Evolutionary conservation across 2,888 invertebrate species (phyloP).

Genomic region (Conus canariensis): DNA sequence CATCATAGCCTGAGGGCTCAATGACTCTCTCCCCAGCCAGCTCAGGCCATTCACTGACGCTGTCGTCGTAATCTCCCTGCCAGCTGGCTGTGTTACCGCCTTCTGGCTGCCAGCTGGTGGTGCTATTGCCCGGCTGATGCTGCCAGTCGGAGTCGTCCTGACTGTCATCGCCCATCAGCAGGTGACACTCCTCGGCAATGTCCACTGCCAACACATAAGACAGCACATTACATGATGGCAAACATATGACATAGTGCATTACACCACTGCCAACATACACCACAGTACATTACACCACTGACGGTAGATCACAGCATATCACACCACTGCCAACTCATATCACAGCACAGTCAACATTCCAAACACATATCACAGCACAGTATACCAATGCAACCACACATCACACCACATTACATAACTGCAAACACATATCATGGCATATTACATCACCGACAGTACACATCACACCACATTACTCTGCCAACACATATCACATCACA

Average conservation of each 20-base stretch:
- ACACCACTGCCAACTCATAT: too few species aligned
- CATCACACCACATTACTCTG: too few species aligned
- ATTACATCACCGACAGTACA: too few species aligned
- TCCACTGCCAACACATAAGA: not conserved
- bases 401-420: too few species aligned
- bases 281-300: not conserved
- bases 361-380: too few species aligned
- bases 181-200: slow-evolving; percentile 3
- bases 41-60: not conserved
- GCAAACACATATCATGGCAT: too few species aligned
- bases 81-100: not conserved
- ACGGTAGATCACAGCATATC: not conserved
- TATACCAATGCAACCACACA: too few species aligned
- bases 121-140: not conserved
- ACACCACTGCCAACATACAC: not conserved
- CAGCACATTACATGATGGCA: not conserved
- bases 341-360: too few species aligned
- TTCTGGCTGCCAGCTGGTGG: not conserved
- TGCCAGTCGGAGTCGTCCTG: not conserved
- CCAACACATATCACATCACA: too few species aligned
- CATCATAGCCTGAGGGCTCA: not conserved
- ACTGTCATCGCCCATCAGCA: not conserved
- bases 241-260: not conserved
- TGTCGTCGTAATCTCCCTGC: not conserved
- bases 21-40: too few species aligned